A percentile compares a stretch with the other conserved stretches of the same genome.
These are phyloP conservation scores for Phenacoccus solenopsis DNA, from an alignment of 1,140 invertebrate species.

Conservation along the genomic window DNA sequence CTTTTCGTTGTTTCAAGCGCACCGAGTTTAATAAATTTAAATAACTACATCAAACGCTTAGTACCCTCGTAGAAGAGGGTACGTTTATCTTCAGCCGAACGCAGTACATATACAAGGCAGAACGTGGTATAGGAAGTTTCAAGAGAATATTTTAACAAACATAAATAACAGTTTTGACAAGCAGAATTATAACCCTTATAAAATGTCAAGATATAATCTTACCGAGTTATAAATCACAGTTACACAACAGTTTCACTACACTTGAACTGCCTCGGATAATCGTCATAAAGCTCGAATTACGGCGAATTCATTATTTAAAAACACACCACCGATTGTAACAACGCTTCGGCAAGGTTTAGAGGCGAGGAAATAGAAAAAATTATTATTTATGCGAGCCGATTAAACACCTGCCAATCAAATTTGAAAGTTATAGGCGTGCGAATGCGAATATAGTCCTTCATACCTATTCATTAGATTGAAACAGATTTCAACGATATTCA, in stretches of 20 bases:
- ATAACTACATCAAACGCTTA: neutral
- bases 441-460: too few species aligned
- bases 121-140: constrained; percentile 14
- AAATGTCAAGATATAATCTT: constrained; percentile 17
- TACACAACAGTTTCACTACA: constrained; percentile 10
- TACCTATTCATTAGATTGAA: too few species aligned
- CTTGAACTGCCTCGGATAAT: constrained; percentile 3
- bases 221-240: constrained; percentile 15
- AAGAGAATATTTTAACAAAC: constrained; percentile 14
- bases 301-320: constrained; percentile 5
- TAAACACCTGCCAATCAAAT: too few species aligned
- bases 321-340: too few species aligned
- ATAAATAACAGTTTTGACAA: constrained; percentile 13
- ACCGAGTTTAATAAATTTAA: neutral
- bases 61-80: neutral
- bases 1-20: too few species aligned
- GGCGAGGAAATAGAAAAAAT: too few species aligned
- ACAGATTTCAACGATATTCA: too few species aligned
- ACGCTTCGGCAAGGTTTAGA: too few species aligned
- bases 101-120: neutral
- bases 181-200: constrained; percentile 16
- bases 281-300: constrained; percentile 7
- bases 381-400: too few species aligned
- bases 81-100: neutral
- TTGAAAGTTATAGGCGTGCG: too few species aligned